Evolutionary conservation across 2,797 vertebrate genomes (phyloP).

Genomic region (Halcyon chelicuti): DNA sequence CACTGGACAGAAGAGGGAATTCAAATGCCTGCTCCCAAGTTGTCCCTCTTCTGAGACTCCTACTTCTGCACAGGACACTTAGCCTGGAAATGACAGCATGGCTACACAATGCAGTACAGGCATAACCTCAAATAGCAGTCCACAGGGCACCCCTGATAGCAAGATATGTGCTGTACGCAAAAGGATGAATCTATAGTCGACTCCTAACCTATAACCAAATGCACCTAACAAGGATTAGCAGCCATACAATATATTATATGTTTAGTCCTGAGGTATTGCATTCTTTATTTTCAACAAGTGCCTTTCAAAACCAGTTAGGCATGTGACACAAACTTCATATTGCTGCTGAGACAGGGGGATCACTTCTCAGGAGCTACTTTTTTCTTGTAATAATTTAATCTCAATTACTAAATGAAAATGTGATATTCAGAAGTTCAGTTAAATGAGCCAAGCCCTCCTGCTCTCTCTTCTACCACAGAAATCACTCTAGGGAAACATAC

Average conservation of each 20-base stretch:
- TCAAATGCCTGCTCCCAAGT: not conserved
- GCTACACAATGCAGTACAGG: not conserved
- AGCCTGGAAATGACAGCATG: not conserved
- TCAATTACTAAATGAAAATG: constrained; percentile 23
- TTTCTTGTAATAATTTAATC: constrained; percentile 7
- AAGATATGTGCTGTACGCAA: not conserved
- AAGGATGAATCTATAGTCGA: not conserved
- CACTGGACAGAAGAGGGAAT: not conserved
- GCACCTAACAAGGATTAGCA: not conserved
- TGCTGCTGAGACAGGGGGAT: not conserved
- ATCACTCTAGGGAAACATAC: not conserved
- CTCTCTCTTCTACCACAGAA: not conserved
- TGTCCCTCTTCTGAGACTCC: not conserved
- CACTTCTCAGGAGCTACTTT: not conserved
- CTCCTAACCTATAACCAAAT: not conserved
- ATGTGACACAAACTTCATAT: not conserved
- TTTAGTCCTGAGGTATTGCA: not conserved
- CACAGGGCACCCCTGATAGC: not conserved
- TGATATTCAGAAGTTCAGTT: not conserved
- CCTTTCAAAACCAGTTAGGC: not conserved
- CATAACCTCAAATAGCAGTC: not conserved
- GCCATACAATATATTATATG: not conserved
- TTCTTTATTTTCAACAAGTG: not conserved
- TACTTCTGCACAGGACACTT: not conserved
- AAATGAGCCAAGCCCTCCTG: not conserved